Evolutionary conservation across 2,113 vertebrate genomes (phyloP), one percentile per base, ranked within the genome.

Genomic region (Nyctibius bracteatus): DNA sequence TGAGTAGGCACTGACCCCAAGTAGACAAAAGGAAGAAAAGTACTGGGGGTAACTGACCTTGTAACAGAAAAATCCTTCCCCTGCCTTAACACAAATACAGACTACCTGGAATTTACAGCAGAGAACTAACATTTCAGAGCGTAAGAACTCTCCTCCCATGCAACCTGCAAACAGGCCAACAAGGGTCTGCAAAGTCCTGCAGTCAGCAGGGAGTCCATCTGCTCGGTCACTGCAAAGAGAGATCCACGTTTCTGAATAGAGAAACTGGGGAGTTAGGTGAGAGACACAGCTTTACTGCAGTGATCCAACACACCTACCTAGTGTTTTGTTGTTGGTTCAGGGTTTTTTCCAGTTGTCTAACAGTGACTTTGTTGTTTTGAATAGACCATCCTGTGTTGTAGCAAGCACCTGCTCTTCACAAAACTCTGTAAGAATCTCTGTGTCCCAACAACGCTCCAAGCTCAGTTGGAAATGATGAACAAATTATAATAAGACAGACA

Each of bases 341-440:
- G 5, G 0, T 27, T 72, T 87, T 57, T 67, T 19, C 20, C 63
- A 73, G n/a, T 13, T 62, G 27, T 27, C 58, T n/a, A 73, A 70
- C 6, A 62, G 51, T 25, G 37, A 66, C 46, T 81, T 57, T 67
- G 18, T 23, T 67, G 33, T 55, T 92, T 59, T 81, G 35, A 82
- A 79, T 12, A 86, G n/a, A 66, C n/a, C 21, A 19, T 17, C 55
- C 57, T 25, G 16, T 44, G 35, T 10, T 74, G 51, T 7, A 86
- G 83, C 39, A 84, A 71, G 63, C n/a, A 63, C 46, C 35, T 67
- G 20, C 47, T 95, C 71, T 55, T 81, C 68, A 72, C 39, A 87
- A 75, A 94, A 61, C 8, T 47, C 52, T 13, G 0, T 37, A 44
- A 3, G 1, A 61, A 61, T 0, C 0, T 51, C 24, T 54, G 39